Percentiles rank a stretch among this genome's conserved stretches.
Evolutionary conservation across 2,113 vertebrate genomes (phyloP).

Genomic region (Lontra canadensis): DNA sequence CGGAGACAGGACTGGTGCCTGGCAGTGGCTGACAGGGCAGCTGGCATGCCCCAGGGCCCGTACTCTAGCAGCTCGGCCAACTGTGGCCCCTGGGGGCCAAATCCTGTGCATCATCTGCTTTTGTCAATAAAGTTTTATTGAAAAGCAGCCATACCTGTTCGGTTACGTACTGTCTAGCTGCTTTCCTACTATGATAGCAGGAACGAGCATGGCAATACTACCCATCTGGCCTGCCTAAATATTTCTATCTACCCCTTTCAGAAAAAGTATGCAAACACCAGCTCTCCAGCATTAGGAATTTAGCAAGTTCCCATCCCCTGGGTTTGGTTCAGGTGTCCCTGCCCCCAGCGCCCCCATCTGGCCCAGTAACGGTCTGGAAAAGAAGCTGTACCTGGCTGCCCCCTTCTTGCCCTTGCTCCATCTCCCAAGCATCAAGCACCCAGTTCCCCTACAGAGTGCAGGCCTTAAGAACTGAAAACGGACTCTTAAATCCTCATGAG

Average conservation of each 20-base stretch:
- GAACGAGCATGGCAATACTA: background rate
- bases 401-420: background rate
- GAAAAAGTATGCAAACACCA: background rate
- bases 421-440: too few species aligned
- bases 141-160: background rate
- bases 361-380: too few species aligned
- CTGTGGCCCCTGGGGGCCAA: background rate
- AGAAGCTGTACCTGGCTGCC: too few species aligned
- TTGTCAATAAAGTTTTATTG: slow-evolving; percentile 32
- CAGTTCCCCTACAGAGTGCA: background rate
- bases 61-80: background rate
- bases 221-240: background rate
- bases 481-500: background rate
- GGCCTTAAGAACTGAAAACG: background rate
- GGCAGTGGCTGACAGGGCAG: fast-evolving
- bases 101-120: background rate
- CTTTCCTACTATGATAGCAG: background rate
- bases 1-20: fast-evolving
- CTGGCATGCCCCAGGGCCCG: background rate
- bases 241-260: background rate
- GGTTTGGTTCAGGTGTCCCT: too few species aligned
- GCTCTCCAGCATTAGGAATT: background rate
- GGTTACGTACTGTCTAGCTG: background rate
- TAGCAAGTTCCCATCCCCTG: background rate
- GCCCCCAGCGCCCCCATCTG: fast-evolving